Percentiles rank a stretch among this genome's conserved stretches.
Conservation (phyloP, 2,797 vertebrate genomes). For the Todus mexicanus region DNA sequence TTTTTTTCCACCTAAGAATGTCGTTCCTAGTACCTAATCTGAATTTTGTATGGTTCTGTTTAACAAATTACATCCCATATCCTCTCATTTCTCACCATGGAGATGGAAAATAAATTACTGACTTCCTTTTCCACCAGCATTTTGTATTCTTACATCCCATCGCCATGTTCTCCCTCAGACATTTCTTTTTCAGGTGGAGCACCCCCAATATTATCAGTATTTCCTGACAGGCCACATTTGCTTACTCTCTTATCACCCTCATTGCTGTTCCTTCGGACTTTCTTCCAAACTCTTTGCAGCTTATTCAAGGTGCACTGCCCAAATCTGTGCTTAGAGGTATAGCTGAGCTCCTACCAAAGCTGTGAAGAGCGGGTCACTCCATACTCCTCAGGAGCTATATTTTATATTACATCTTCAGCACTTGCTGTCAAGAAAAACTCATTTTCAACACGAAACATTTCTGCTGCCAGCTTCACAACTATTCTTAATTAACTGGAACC, state of each 20-base stretch:
- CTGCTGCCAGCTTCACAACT: slow-evolving; percentile 10
- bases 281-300: background rate
- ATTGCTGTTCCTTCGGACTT: background rate
- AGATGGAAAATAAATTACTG: background rate
- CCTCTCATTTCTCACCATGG: background rate
- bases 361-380: background rate
- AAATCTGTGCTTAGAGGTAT: background rate
- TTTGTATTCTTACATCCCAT: background rate
- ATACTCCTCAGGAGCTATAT: background rate
- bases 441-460: background rate
- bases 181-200: background rate
- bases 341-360: background rate
- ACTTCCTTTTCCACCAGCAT: background rate
- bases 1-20: background rate
- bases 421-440: background rate
- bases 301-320: background rate
- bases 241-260: background rate
- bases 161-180: background rate
- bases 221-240: background rate
- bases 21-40: background rate
- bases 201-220: background rate
- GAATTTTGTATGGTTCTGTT: background rate
- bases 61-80: background rate
- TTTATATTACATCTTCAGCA: background rate
- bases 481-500: slow-evolving; percentile 20